Conservation (phyloP, 2,113 vertebrate genomes). For the sheep (Ovis aries) region ARS-UI_Ramb_v3.0 NC_056064.1:15141001-15141500, state of each 20-base stretch:
- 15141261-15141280: background rate
- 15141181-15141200: background rate
- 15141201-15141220: background rate
- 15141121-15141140: background rate
- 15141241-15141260: background rate
- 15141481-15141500: background rate
- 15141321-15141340: background rate
- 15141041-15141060: background rate
- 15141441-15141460: background rate
- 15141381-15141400: background rate
- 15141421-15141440: background rate
- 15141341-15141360: background rate
- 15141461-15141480: background rate
- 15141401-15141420: background rate
- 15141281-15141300: background rate
- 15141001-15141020: fast-evolving
- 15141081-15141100: background rate
- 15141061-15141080: background rate
- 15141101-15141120: background rate
- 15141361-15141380: background rate
- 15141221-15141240: background rate
- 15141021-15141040: background rate
- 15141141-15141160: background rate
- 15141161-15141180: background rate
- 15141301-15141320: background rate